These are phyloP conservation scores for Drosophila ogumai DNA, from an alignment of 1,140 invertebrate species.

Conservation along the genomic window DNA sequence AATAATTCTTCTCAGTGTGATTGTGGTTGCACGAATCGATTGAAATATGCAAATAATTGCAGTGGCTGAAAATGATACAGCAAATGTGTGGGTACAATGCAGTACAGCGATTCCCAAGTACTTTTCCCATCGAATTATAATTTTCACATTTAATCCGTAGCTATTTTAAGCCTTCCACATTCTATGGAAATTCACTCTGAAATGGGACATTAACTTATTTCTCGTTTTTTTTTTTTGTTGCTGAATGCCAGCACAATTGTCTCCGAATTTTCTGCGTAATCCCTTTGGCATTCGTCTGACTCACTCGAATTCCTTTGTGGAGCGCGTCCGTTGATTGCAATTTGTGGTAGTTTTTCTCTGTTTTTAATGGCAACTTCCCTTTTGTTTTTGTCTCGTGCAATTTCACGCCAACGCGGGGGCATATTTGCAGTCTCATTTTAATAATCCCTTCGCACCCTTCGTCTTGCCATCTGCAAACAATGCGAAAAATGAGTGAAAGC, in stretches of 20 bases:
- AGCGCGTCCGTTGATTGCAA: conserved; percentile 39
- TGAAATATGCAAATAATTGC: conserved; percentile 23
- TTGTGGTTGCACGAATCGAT: conserved; percentile 20
- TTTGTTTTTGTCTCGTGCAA: conserved; percentile 40
- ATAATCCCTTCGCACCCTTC: conserved; percentile 37
- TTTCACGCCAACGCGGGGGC: conserved; percentile 43
- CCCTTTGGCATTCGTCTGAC: conserved; percentile 30
- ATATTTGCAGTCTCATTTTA: conserved; percentile 56
- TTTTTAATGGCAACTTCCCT: conserved; percentile 11
- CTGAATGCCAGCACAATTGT: conserved; percentile 3
- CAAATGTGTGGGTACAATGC: not conserved
- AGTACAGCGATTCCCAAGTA: not conserved
- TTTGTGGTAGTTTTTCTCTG: conserved; percentile 38
- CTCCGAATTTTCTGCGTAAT: conserved; percentile 13
- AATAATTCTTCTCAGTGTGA: not conserved
- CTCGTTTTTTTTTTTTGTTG: too few species aligned
- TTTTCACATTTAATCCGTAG: conserved; percentile 1
- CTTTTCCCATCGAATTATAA: not conserved
- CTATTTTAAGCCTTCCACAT: not conserved
- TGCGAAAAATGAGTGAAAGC: conserved; percentile 28
- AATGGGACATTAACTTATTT: not conserved
- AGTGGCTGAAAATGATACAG: not conserved
- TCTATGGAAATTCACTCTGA: not conserved
- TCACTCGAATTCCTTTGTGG: conserved; percentile 30
- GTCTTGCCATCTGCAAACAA: conserved; percentile 33